phyloP scores from a whole-genome alignment of 1,140 invertebrate species.

The Psix sp. region DNA sequence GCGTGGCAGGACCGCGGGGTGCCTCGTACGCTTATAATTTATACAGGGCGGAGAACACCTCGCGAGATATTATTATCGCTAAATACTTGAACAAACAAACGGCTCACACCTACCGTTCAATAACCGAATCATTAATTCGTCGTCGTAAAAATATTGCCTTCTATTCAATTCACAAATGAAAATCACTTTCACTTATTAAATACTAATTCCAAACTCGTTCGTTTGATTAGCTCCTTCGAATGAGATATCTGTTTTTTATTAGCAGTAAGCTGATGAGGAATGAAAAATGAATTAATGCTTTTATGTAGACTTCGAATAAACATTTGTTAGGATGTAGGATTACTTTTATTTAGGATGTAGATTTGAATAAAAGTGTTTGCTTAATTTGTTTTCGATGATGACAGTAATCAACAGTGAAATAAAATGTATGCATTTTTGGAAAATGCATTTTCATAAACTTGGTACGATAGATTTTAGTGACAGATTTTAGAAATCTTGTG shows the following conservation, averaged over 20 bases:
- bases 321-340: too few species aligned
- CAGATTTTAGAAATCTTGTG: too few species aligned
- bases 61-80: conserved; percentile 72
- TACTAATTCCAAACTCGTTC: conserved; percentile 25
- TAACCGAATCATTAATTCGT: conserved; percentile 67
- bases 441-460: too few species aligned
- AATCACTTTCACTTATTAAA: conserved; percentile 43
- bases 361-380: too few species aligned
- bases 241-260: conserved; percentile 26
- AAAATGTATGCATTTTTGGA: too few species aligned
- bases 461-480: too few species aligned
- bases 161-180: conserved; percentile 12
- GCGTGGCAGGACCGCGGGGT: conserved; percentile 73
- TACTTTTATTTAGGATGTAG: too few species aligned
- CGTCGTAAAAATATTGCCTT: conserved; percentile 45
- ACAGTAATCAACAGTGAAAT: too few species aligned
- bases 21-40: conserved; percentile 73
- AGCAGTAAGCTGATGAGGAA: too few species aligned
- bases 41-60: conserved; percentile 60
- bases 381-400: too few species aligned
- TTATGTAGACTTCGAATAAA: too few species aligned
- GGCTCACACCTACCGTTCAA: conserved; percentile 69
- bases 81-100: conserved; percentile 73
- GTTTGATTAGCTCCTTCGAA: not conserved
- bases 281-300: too few species aligned